Evolutionary conservation across 1,140 invertebrate species (phyloP), one percentile per base, ranked within the genome.

Genomic region (Micrasema minimum): DNA sequence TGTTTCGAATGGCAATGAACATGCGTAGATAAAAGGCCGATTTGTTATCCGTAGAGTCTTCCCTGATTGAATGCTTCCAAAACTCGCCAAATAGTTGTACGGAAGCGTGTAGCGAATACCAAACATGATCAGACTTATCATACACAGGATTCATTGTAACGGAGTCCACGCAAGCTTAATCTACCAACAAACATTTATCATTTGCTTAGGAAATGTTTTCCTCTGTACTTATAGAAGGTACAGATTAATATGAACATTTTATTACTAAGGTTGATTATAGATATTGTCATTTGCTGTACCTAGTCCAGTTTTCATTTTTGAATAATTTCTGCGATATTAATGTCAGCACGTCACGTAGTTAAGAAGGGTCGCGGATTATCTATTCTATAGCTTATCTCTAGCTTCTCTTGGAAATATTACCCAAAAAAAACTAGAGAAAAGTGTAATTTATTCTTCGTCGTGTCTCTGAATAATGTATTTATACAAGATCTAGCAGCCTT

Each of bases 391-490:
- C n/a, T n/a, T 23, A 11, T 64, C 26, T 5, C 22, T 41, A 22
- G 41, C 59, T 64, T 64, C 23, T 45, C 41, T 48, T 14, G 7
- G 23, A 16, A 41, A 64, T 22, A 43, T 20, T 43, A 46, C 45
- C 22, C 26, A 46, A 64, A 62, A 46, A 62, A 62, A 46, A 62
- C 11, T 64, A 23, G 59, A 41, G 26, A 20, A 26, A 48, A 64
- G 22, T 64, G 59, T 46, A 64, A 64, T 31, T 64, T 64, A 64
- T 64, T 64, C 59, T 64, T 64, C 59, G 59, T 45, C 59, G 41
- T 64, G 59, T 64, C 59, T 46, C 59, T 64, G 59, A 64, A 64
- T 64, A 64, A 64, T 64, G 59, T 64, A 64, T 64, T 64, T 64
- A 45, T 31, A 46, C 41, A 46, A 64, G 59, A 64, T 64, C 43